These are phyloP conservation scores for Diplogasteroides magnus DNA, from an alignment of 1,140 invertebrate species.

Conservation along the genomic window DNA sequence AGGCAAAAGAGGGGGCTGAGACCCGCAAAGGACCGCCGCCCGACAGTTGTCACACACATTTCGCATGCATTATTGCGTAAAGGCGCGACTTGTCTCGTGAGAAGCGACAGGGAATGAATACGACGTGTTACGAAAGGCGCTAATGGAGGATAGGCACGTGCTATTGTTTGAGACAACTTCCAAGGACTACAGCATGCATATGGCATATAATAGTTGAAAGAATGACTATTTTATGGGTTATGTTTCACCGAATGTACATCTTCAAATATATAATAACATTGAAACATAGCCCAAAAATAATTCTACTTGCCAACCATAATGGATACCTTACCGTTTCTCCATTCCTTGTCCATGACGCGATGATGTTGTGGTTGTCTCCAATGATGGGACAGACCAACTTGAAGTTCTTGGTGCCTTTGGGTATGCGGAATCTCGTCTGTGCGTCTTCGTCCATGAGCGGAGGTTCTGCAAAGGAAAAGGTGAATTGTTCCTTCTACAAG, in stretches of 20 bases:
- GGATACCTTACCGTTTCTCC: constrained; percentile 28
- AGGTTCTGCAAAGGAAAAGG: constrained; percentile 18
- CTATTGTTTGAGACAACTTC: too few species aligned
- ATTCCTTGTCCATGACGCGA: constrained; percentile 26
- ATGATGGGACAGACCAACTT: constrained; percentile 21
- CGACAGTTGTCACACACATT: background rate
- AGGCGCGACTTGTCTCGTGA: background rate
- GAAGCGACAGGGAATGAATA: background rate
- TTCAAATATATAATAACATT: too few species aligned
- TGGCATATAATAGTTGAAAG: background rate
- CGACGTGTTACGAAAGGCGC: too few species aligned
- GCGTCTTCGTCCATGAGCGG: constrained; percentile 15
- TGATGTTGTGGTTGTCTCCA: constrained; percentile 16
- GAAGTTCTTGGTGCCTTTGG: constrained; percentile 22
- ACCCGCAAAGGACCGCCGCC: background rate
- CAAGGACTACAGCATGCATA: too few species aligned
- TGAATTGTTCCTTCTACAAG: background rate
- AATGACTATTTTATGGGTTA: background rate
- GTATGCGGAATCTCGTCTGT: constrained; percentile 24
- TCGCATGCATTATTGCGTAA: background rate
- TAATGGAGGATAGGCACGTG: too few species aligned
- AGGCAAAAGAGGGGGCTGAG: background rate
- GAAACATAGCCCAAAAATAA: too few species aligned
- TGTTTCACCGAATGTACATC: too few species aligned
- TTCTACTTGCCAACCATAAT: too few species aligned